Percentiles rank a stretch among this genome's conserved stretches.
These are phyloP conservation scores for Drosophila kambysellisi DNA, from an alignment of 2,888 invertebrate genomes.

Conservation along the genomic window DNA sequence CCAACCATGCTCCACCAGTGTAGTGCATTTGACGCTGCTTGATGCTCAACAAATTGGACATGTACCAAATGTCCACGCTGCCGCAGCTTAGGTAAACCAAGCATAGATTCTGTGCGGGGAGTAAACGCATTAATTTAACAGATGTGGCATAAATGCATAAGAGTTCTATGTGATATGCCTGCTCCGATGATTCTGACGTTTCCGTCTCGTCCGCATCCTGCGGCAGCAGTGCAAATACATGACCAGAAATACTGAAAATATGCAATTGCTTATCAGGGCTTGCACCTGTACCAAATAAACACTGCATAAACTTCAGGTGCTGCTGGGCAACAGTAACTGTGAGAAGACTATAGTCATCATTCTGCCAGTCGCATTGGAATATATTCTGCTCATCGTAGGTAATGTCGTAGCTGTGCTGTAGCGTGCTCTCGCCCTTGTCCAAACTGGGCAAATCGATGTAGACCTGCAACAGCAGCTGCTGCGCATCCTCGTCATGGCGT, in stretches of 20 bases:
- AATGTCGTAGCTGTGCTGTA: slow-evolving; percentile 75
- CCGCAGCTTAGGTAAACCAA: slow-evolving; percentile 80
- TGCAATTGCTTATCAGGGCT: slow-evolving; percentile 54
- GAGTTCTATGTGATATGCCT: slow-evolving; percentile 53
- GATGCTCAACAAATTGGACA: slow-evolving; percentile 63
- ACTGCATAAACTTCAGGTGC: slow-evolving; percentile 73
- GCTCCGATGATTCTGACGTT: slow-evolving; percentile 7
- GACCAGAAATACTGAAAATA: slow-evolving; percentile 80
- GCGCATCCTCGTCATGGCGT: slow-evolving; percentile 50
- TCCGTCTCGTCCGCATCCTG: slow-evolving; percentile 21
- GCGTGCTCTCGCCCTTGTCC: slow-evolving; percentile 62
- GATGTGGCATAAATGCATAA: slow-evolving; percentile 70
- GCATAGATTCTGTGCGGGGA: slow-evolving; percentile 67
- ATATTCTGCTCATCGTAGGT: slow-evolving; percentile 82
- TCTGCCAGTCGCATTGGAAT: slow-evolving; percentile 79
- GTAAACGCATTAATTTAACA: slow-evolving; percentile 69
- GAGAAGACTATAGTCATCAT: slow-evolving; percentile 75
- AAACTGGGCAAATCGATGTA: slow-evolving; percentile 78
- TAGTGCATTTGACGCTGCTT: slow-evolving; percentile 73
- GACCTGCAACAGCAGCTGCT: slow-evolving; percentile 70
- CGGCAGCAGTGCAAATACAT: slow-evolving; percentile 73
- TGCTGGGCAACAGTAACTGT: slow-evolving; percentile 57
- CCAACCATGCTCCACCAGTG: slow-evolving; percentile 70
- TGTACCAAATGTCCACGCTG: slow-evolving; percentile 82
- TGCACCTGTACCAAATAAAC: slow-evolving; percentile 49